phyloP scores from a whole-genome alignment of 1,140 invertebrate species.

The Portunus trituberculatus region DNA sequence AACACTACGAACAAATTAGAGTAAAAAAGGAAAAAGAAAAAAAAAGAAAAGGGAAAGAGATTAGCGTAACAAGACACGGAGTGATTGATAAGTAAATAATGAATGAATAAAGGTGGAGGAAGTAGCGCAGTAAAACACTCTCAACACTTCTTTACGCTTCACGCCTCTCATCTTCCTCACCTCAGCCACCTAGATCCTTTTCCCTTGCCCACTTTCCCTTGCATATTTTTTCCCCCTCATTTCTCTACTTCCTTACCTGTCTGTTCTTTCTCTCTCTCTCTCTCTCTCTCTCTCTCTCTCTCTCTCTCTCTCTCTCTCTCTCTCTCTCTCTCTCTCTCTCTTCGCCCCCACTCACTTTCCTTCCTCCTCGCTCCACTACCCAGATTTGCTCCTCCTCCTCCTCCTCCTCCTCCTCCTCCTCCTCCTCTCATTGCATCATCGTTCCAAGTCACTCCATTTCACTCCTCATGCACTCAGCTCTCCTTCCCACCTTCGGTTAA shows the following conservation, averaged over 20 bases:
- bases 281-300: conserved; percentile 6
- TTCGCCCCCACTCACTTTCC: not conserved
- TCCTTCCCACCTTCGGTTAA: not conserved
- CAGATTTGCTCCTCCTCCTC: not conserved
- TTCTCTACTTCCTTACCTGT: too few relatives aligned
- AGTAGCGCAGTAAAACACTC: not conserved
- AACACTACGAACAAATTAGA: too few relatives aligned
- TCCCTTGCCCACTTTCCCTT: too few relatives aligned
- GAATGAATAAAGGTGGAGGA: not conserved
- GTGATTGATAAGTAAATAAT: not conserved
- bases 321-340: conserved; percentile 15
- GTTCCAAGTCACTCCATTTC: too few relatives aligned
- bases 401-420: not conserved
- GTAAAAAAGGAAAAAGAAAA: too few relatives aligned
- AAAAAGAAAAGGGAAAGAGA: too few relatives aligned
- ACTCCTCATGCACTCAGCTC: not conserved
- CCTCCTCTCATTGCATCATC: too few relatives aligned
- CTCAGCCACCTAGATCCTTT: too few relatives aligned
- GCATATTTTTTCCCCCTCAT: too few relatives aligned
- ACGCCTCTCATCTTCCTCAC: too few relatives aligned
- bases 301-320: conserved; percentile 20
- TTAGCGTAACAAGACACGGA: too few relatives aligned
- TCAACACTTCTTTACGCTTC: not conserved
- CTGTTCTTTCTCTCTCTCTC: too few relatives aligned
- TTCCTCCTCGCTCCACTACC: not conserved